Evolutionary conservation across 2,888 invertebrate genomes (phyloP), one percentile per base, ranked within the genome.

Genomic region (Orthosia cruda): DNA sequence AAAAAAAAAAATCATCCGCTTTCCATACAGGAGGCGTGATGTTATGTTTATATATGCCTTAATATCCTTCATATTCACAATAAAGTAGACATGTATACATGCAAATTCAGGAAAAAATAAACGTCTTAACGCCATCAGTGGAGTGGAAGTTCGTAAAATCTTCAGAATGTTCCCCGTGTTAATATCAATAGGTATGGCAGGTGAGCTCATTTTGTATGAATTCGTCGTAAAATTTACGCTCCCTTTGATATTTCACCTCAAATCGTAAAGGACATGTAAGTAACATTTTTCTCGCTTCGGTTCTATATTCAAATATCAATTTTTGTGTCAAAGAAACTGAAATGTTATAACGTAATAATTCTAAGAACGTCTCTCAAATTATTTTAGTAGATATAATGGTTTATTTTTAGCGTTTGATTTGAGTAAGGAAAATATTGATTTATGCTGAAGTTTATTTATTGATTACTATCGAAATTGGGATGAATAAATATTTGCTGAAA

Each of bases 181-280:
- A 85, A 87, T 89, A 87, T 88, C 88, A 87, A 88, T 89, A 83
- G 80, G 71, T 80, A 78, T 79, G 76, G 76, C 88, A 84, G 88
- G 87, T 87, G 86, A 86, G 85, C 87, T 88, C 91, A 87, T 91
- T 89, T 87, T 83, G 80, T 87, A 89, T 88, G 87, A 90, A 86
- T 88, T 88, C 77, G 78, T 86, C 87, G 85, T 84, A 88, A 90
- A 88, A 79, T 90, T 89, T 87, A 90, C 80, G 85, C 76, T 79
- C 71, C 70, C 84, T 89, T 90, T 90, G 89, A 91, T 90, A 89
- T 91, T 86, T 83, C 84, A 83, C 81, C 86, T 85, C 83, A 84
- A 89, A 84, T 89, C 87, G 85, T 88, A 88, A 87, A 88, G 73
- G 64, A 80, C 86, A 83, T 85, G 83, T 81, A 81, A 77, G 85